Evolutionary conservation across 2,797 vertebrate species (phyloP).

Genomic region (Myotis vivesi): DNA sequence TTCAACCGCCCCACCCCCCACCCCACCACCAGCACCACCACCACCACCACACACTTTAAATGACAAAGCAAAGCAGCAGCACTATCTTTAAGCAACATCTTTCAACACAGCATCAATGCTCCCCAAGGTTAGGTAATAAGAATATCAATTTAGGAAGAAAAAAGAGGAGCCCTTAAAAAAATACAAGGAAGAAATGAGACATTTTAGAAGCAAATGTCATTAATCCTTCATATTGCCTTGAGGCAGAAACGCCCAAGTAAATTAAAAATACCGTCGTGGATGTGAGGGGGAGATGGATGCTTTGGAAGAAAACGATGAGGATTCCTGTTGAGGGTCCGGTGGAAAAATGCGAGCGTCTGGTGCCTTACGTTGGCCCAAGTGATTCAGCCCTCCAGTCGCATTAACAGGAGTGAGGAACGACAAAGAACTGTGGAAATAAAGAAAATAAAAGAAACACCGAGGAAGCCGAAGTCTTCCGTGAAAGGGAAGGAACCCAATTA

Average conservation of each 20-base stretch:
- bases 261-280: no score
- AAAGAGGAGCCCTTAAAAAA: conserved; percentile 9
- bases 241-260: neutral
- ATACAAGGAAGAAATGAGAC: neutral
- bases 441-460: conserved; percentile 42
- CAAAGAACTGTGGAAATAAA: conserved; percentile 41
- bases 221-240: conserved; percentile 37
- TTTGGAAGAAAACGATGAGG: neutral
- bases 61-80: conserved; percentile 67
- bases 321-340: neutral
- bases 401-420: conserved; percentile 18
- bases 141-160: conserved; percentile 55
- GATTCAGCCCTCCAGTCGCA: neutral
- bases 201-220: conserved; percentile 43
- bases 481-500: conserved; percentile 39
- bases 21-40: neutral
- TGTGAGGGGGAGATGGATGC: conserved; percentile 3
- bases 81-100: conserved; percentile 47
- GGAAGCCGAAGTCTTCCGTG: neutral
- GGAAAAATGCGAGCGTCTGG: conserved; percentile 19
- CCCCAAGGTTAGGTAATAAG: neutral
- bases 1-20: neutral
- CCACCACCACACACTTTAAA: conserved; percentile 46
- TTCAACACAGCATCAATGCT: conserved; percentile 29
- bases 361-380: neutral